Conservation (phyloP, 1,140 invertebrate genomes). For the Calycopis cecrops region DNA sequence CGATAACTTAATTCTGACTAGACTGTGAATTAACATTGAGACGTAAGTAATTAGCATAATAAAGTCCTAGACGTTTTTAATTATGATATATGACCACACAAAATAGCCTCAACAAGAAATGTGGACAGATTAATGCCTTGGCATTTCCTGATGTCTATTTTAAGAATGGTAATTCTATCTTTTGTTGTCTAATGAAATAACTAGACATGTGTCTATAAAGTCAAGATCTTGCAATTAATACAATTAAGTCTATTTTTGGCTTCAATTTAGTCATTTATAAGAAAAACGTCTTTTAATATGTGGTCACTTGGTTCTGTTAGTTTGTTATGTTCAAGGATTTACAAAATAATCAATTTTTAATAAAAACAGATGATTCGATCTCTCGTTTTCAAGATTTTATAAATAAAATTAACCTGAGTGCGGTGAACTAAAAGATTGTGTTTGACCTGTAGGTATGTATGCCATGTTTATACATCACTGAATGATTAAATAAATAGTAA, state of each 20-base stretch:
- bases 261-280: too few species aligned
- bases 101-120: slow-evolving; percentile 25
- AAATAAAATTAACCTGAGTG: too few species aligned
- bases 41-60: slow-evolving; percentile 41
- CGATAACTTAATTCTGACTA: not conserved
- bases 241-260: not conserved
- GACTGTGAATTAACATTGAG: slow-evolving; percentile 13
- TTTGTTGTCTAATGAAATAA: slow-evolving; percentile 19
- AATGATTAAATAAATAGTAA: too few species aligned
- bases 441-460: too few species aligned
- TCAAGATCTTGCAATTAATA: not conserved
- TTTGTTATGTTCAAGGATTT: too few species aligned
- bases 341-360: too few species aligned
- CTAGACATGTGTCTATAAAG: slow-evolving; percentile 3
- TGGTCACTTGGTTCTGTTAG: too few species aligned
- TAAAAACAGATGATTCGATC: too few species aligned
- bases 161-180: slow-evolving; percentile 20
- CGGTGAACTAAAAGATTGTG: too few species aligned
- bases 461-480: too few species aligned
- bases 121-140: slow-evolving; percentile 26
- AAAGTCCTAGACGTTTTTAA: slow-evolving; percentile 51
- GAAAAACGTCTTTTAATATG: too few species aligned
- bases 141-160: slow-evolving; percentile 37
- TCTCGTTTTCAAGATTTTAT: too few species aligned
- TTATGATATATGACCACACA: slow-evolving; percentile 29